These are phyloP conservation scores for Pharmacophagus antenor DNA, from an alignment of 2,888 invertebrate genomes.

Conservation along the genomic window DNA sequence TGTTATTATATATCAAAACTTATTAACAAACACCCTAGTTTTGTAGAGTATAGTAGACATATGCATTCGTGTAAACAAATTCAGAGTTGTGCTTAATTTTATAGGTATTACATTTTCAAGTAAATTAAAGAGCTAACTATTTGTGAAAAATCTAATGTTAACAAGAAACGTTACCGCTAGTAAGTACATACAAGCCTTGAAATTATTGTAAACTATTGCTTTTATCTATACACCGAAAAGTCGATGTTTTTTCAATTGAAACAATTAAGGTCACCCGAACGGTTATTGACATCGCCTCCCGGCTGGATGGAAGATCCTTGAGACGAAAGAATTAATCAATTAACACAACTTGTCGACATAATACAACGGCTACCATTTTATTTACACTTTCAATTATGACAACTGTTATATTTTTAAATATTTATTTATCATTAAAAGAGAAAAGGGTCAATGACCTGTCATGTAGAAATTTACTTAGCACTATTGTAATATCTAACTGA, in stretches of 20 bases:
- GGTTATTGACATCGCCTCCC: slow-evolving; percentile 28
- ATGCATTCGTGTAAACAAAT: background rate
- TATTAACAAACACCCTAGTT: no score
- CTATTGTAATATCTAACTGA: no score
- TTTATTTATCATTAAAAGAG: background rate
- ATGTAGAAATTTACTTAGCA: slow-evolving; percentile 20
- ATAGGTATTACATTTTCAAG: background rate
- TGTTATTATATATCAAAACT: no score
- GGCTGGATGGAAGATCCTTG: slow-evolving; percentile 6
- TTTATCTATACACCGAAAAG: slow-evolving; percentile 28
- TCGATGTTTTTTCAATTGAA: slow-evolving; percentile 69
- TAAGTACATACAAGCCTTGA: background rate
- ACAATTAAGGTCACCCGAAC: slow-evolving; percentile 72
- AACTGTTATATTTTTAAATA: slow-evolving; percentile 6
- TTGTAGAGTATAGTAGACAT: no score
- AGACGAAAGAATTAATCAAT: slow-evolving; percentile 30
- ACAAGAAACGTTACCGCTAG: background rate
- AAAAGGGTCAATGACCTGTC: slow-evolving; percentile 28
- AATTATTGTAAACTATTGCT: background rate
- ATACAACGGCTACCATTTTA: slow-evolving; percentile 24
- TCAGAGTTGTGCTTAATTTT: background rate
- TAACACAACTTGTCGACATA: slow-evolving; percentile 26
- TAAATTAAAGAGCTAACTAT: background rate
- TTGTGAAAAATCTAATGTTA: background rate
- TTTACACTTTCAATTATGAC: slow-evolving; percentile 24